These are phyloP conservation scores for Colistium nudipinnis DNA, from an alignment of 2,113 vertebrate genomes.

Conservation along the genomic window DNA sequence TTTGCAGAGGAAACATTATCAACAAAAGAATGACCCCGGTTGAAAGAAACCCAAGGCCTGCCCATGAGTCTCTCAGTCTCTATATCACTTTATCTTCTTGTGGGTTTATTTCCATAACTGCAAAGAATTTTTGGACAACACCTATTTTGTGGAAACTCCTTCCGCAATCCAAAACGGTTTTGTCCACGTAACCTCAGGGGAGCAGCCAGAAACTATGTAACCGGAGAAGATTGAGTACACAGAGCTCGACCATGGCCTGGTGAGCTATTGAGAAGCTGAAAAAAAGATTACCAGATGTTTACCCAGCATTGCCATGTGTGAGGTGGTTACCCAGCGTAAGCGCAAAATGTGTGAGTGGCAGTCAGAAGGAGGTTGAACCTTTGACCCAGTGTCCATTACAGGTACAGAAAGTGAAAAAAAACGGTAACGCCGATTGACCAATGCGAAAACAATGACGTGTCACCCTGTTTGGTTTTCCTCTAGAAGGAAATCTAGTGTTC, in stretches of 20 bases:
- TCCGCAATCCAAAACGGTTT: slow-evolving; percentile 73
- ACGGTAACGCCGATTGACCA: slow-evolving; percentile 41
- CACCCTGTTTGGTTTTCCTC: slow-evolving; percentile 68
- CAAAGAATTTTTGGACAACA: slow-evolving; percentile 81
- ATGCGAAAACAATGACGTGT: slow-evolving; percentile 78
- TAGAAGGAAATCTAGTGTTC: slow-evolving; percentile 72
- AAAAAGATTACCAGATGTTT: slow-evolving; percentile 82
- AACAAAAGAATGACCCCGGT: slow-evolving; percentile 9
- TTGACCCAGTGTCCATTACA: slow-evolving; percentile 71
- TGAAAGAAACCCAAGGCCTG: slow-evolving; percentile 33
- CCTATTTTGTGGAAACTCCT: slow-evolving; percentile 81
- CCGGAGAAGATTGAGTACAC: slow-evolving; percentile 75
- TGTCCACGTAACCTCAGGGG: slow-evolving; percentile 74
- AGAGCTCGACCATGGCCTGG: slow-evolving; percentile 71
- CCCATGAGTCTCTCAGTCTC: slow-evolving; percentile 25
- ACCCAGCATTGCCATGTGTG: slow-evolving; percentile 70
- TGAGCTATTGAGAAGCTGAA: slow-evolving; percentile 74
- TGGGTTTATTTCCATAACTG: slow-evolving; percentile 80
- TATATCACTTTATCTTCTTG: slow-evolving; percentile 53
- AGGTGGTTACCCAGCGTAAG: slow-evolving; percentile 58
- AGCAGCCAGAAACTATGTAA: slow-evolving; percentile 76
- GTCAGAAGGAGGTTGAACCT: slow-evolving; percentile 67
- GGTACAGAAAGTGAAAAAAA: slow-evolving; percentile 51
- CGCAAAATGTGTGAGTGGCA: slow-evolving; percentile 54
- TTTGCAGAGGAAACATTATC: slow-evolving; percentile 28